These are phyloP conservation scores for Corythornis leucogaster DNA, from an alignment of 2,797 vertebrate genomes.

Conservation along the genomic window DNA sequence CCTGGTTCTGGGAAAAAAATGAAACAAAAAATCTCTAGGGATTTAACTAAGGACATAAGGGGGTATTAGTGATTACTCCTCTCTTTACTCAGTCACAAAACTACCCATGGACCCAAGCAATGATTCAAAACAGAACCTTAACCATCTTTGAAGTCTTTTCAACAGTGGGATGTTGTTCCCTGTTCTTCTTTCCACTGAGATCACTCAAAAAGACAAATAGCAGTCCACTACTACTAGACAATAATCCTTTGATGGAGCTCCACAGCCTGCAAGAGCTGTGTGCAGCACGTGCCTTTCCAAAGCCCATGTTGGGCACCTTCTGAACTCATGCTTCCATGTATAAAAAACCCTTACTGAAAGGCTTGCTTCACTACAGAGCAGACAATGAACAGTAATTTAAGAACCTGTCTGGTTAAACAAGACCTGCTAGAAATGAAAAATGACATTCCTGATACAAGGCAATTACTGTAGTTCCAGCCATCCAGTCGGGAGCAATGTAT, in stretches of 20 bases:
- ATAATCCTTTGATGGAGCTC: background rate
- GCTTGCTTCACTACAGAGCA: slow-evolving; percentile 16
- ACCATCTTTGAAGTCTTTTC: background rate
- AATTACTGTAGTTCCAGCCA: slow-evolving; percentile 36
- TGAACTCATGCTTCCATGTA: background rate
- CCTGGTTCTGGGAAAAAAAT: background rate
- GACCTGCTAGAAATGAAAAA: slow-evolving; percentile 56
- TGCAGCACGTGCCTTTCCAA: background rate
- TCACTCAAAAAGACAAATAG: background rate
- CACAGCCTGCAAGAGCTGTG: background rate
- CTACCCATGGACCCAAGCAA: background rate
- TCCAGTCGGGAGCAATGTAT: background rate
- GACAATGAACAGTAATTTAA: slow-evolving; percentile 45
- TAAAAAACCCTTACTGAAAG: background rate
- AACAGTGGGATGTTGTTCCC: background rate
- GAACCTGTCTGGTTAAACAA: slow-evolving; percentile 25
- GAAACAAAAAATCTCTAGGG: background rate
- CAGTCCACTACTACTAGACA: background rate
- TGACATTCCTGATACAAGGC: slow-evolving; percentile 23
- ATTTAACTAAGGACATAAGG: background rate
- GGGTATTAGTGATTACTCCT: background rate
- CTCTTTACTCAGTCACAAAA: background rate
- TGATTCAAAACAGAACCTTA: background rate
- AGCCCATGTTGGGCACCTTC: background rate
- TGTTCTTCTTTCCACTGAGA: background rate